Conservation (phyloP, 2,113 vertebrate genomes). For the Struthio camelus region DNA sequence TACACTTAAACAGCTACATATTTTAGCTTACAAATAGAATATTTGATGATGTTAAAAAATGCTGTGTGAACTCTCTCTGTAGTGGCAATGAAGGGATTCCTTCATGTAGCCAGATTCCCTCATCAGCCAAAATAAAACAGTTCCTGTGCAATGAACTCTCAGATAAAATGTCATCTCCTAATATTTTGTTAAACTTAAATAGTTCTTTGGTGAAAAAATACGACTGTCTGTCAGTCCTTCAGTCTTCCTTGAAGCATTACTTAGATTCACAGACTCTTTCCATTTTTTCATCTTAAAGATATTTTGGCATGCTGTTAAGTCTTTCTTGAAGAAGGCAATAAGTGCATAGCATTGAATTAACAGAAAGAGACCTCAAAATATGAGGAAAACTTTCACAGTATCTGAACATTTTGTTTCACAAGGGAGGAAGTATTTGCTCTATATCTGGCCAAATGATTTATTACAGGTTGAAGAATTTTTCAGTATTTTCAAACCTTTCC, state of each 20-base stretch:
- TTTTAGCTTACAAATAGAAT: background rate
- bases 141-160: background rate
- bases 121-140: background rate
- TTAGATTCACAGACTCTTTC: background rate
- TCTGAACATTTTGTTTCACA: background rate
- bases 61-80: background rate
- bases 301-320: background rate
- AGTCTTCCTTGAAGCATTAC: background rate
- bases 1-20: background rate
- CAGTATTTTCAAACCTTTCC: background rate
- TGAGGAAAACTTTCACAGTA: background rate
- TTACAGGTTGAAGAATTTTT: background rate
- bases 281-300: background rate
- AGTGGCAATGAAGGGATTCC: background rate
- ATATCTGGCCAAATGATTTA: background rate
- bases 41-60: background rate
- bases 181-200: conserved; percentile 12
- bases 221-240: background rate
- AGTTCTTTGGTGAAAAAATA: background rate
- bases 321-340: conserved; percentile 1
- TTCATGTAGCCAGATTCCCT: background rate
- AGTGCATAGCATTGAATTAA: background rate
- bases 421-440: background rate
- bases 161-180: background rate
- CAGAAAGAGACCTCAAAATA: background rate